A percentile compares a stretch with the other conserved stretches of the same genome.
phyloP scores from a whole-genome alignment of 2,113 vertebrate genomes.

The Cercocebus atys region DNA sequence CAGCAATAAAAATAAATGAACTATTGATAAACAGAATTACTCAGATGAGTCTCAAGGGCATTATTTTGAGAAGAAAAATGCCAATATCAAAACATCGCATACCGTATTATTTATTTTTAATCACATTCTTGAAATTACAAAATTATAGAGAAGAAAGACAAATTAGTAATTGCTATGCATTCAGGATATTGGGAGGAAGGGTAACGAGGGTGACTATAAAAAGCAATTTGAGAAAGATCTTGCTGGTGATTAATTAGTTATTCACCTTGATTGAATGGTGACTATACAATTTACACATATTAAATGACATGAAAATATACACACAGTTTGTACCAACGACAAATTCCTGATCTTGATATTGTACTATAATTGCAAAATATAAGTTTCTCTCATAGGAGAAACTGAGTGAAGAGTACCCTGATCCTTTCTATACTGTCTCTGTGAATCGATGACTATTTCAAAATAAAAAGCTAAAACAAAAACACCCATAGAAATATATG shows the following conservation, averaged over 20 bases:
- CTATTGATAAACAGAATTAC: neutral
- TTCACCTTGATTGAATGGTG: neutral
- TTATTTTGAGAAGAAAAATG: neutral
- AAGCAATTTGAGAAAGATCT: neutral
- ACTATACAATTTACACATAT: neutral
- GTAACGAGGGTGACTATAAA: neutral
- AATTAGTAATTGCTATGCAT: neutral
- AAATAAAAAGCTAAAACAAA: neutral
- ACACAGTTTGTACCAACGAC: neutral
- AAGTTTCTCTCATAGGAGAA: neutral
- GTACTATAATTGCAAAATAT: neutral
- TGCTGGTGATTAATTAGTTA: neutral
- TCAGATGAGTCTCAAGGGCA: neutral
- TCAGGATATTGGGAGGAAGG: rapidly evolving
- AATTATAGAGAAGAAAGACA: neutral
- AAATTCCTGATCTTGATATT: neutral
- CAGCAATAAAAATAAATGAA: neutral
- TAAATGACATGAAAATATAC: neutral
- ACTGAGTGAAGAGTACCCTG: neutral
- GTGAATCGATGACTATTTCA: neutral
- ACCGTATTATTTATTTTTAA: neutral
- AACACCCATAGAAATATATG: too few relatives aligned
- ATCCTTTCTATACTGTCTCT: neutral
- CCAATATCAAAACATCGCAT: neutral
- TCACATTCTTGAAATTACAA: neutral